Conservation (phyloP, 1,140 invertebrate genomes). For the Vanessa tameamea region DNA sequence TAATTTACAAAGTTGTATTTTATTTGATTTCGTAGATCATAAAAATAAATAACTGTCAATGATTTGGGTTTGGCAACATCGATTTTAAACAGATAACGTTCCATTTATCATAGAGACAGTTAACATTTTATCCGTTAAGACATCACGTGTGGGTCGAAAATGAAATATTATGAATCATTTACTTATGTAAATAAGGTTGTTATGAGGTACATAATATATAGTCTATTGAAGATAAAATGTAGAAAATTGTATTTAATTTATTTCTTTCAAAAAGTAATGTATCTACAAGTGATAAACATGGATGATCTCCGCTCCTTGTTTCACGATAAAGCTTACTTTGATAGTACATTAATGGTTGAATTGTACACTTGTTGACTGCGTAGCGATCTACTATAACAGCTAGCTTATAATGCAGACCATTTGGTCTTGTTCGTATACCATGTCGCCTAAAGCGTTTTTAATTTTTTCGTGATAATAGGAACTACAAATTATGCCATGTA, state of each 20-base stretch:
- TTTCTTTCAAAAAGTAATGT: background rate
- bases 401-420: no score
- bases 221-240: background rate
- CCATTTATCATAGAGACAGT: conserved; percentile 10
- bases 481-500: no score
- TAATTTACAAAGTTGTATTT: no score
- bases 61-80: background rate
- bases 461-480: no score
- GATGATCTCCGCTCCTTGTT: no score
- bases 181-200: background rate
- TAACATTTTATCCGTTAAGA: conserved; percentile 1
- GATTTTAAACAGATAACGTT: conserved; percentile 7
- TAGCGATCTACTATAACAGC: no score
- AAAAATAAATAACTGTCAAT: background rate
- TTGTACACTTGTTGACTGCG: no score
- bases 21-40: background rate
- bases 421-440: no score
- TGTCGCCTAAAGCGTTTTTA: no score
- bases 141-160: background rate
- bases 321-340: no score
- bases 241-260: background rate
- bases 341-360: no score
- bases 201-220: background rate
- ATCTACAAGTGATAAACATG: no score
- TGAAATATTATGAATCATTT: conserved; percentile 4